Evolutionary conservation across 2,888 invertebrate species (phyloP), one percentile per base, ranked within the genome.

Genomic region (Lydus trimaculatus): DNA sequence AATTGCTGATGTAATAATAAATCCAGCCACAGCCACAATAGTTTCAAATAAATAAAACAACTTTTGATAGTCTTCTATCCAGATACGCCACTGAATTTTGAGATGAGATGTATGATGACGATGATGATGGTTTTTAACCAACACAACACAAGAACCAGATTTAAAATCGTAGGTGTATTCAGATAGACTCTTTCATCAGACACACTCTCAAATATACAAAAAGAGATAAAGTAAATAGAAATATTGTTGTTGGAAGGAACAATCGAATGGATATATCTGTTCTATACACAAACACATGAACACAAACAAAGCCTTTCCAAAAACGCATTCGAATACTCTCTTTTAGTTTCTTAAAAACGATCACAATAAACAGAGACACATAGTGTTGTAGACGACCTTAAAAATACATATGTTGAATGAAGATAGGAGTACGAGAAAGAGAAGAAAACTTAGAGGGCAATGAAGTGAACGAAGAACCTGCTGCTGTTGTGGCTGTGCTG

Each of bases 171-270:
- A 79, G 79, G 81, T 78, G 80, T 79, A 75, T 77, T 78, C 77
- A 76, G 78, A 56, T 56, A 11, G 25, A 8, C 56, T 56, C 56
- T 20, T 78, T 79, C 25, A 56, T 56, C 56, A 15, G 13, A 23
- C 56, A 56, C 17, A 43, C 39, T 1, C 6, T 43, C n/a, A n/a
- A 4, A 48, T 20, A 20, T 13, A 56, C 11, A 64, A 15, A 39
- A 62, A 75, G 74, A 79, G 79, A 80, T 79, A 80, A 80, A 80
- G 78, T 80, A 80, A 81, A 81, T 79, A 80, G 80, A 81, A 81
- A 81, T 80, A 79, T 79, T 80, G 79, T 78, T 75, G 72, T 72
- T 75, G 73, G 71, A 70, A 74, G 76, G 73, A 65, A 71, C 71
- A 71, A 70, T 68, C 58, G 71, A 70, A 72, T 69, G 64, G 66